Evolutionary conservation across 2,113 vertebrate species (phyloP).

Genomic region (Motacilla alba): DNA sequence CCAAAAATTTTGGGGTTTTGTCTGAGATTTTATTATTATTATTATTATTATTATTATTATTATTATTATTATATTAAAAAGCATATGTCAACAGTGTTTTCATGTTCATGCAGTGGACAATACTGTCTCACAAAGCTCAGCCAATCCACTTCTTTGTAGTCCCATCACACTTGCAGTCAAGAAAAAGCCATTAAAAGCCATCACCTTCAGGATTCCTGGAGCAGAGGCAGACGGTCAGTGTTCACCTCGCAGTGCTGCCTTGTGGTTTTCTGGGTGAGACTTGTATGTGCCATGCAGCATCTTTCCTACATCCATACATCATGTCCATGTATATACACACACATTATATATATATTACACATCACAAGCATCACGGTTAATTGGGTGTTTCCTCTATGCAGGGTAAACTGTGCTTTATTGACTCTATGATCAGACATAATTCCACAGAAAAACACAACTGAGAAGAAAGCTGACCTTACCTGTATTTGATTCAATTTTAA

Average conservation of each 20-base stretch:
- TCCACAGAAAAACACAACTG: not conserved
- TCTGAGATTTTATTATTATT: not conserved
- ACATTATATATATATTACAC: no score
- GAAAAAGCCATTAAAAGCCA: not conserved
- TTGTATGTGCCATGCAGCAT: not conserved
- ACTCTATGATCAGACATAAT: not conserved
- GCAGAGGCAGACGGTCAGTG: not conserved
- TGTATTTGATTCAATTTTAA: not conserved
- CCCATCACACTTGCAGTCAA: not conserved
- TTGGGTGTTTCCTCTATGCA: not conserved
- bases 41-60: no score
- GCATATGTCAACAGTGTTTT: not conserved
- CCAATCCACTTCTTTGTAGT: not conserved
- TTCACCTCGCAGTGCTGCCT: not conserved
- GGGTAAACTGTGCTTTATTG: not conserved
- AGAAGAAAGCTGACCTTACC: not conserved
- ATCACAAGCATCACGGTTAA: not conserved
- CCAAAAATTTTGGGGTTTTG: not conserved
- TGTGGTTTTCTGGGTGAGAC: not conserved
- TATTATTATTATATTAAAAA: not conserved
- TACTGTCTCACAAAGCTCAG: not conserved
- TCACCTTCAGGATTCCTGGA: not conserved
- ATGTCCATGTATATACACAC: not conserved
- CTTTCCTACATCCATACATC: not conserved
- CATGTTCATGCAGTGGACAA: not conserved